A percentile compares a stretch with the other conserved stretches of the same genome.
Evolutionary conservation across 2,113 vertebrate genomes (phyloP).

Genomic region (Emydura subglobosa): DNA sequence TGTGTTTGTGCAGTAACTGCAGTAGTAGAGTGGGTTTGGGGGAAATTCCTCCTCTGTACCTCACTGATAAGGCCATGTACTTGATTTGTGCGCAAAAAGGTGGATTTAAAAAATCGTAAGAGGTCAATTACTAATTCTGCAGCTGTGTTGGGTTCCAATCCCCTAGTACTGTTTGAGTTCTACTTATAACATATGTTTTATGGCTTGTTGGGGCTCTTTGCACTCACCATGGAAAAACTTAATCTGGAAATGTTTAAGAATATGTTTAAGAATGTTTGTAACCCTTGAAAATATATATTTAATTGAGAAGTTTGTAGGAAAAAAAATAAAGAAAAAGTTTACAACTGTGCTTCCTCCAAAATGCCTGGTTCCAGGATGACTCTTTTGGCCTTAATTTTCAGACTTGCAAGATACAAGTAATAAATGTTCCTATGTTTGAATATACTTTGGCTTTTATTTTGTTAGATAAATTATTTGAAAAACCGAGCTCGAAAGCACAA

Average conservation of each 20-base stretch:
- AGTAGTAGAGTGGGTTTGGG: neutral
- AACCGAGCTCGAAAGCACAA: constrained; percentile 83
- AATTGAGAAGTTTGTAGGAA: neutral
- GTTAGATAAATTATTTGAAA: constrained; percentile 83
- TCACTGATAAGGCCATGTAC: neutral
- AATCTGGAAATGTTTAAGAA: neutral
- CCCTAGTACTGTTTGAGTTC: neutral
- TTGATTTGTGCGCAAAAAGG: neutral
- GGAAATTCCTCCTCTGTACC: neutral
- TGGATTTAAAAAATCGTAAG: neutral
- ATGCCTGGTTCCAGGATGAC: neutral
- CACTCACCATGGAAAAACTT: neutral
- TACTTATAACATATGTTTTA: neutral
- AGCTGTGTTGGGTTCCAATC: neutral
- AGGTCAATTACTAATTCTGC: neutral
- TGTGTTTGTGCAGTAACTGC: neutral
- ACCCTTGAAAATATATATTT: neutral
- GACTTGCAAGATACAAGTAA: neutral
- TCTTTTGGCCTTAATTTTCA: neutral
- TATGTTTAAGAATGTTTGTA: too few species aligned
- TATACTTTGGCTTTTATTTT: constrained; percentile 20
- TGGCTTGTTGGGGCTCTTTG: accelerated
- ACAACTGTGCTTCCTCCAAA: neutral
- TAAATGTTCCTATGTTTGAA: neutral
- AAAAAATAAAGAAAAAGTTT: neutral